These are phyloP conservation scores for Empidonax alnorum DNA, from an alignment of 2,113 vertebrate genomes.

Conservation along the genomic window DNA sequence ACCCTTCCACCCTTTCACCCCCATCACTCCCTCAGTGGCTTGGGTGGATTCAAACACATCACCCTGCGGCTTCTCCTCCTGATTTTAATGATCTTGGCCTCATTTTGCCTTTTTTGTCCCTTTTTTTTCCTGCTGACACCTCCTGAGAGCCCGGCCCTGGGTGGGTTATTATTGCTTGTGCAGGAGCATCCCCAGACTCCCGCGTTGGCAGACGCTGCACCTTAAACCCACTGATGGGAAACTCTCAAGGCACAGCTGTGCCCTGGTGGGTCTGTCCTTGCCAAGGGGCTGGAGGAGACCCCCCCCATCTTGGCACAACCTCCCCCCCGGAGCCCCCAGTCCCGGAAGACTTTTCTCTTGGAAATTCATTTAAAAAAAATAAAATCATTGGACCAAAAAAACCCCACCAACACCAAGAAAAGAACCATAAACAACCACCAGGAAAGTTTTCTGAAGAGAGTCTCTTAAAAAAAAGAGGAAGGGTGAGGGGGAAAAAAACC, in stretches of 20 bases:
- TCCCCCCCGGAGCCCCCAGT: not conserved
- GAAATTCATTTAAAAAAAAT: not conserved
- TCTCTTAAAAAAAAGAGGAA: not conserved
- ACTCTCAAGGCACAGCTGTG: not conserved
- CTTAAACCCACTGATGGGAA: not conserved
- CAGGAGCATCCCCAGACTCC: fast-evolving
- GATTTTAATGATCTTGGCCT: not conserved
- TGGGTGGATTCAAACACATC: fast-evolving
- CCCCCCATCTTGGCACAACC: not conserved
- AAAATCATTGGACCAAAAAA: not conserved
- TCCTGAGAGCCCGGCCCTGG: not conserved
- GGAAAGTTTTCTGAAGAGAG: not conserved
- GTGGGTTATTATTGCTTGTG: slow-evolving; percentile 61
- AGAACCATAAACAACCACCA: not conserved
- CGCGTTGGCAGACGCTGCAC: not conserved
- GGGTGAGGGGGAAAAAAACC: not conserved
- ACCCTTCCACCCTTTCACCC: not conserved
- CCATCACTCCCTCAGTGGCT: fast-evolving
- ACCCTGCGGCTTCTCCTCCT: not conserved
- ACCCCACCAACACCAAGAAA: not conserved
- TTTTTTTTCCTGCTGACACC: not conserved
- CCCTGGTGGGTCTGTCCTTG: not conserved
- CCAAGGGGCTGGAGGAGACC: not conserved
- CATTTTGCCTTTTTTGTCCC: not conserved
- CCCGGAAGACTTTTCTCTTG: slow-evolving; percentile 52